Percentiles rank a stretch among this genome's conserved stretches.
phyloP scores from a whole-genome alignment of 2,113 vertebrate genomes.

The Cinclus mexicanus region DNA sequence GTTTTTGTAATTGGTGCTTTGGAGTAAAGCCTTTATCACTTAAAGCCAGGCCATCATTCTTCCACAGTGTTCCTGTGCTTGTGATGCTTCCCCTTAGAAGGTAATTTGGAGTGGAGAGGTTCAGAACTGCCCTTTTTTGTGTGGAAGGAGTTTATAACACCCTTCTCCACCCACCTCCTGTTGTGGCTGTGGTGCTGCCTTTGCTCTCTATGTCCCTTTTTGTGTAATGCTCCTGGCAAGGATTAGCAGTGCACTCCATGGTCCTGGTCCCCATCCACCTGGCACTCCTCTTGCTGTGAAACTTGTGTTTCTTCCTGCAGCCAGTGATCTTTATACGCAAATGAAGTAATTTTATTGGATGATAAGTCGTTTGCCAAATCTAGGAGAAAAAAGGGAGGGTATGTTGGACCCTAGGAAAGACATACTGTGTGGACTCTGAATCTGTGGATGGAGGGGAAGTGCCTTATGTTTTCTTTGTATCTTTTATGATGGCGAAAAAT shows the following conservation, averaged over 20 bases:
- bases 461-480: not conserved
- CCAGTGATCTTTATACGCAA: not conserved
- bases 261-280: not conserved
- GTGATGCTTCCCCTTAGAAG: not conserved
- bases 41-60: not conserved
- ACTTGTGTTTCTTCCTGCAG: not conserved
- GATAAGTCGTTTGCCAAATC: not conserved
- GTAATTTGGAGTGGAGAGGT: not conserved
- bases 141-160: not conserved
- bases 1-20: not conserved
- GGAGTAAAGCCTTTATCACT: not conserved
- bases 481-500: not conserved
- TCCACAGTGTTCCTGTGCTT: not conserved
- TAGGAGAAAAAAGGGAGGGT: not conserved
- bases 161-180: not conserved
- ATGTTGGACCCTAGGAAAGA: not conserved
- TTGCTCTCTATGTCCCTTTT: not conserved
- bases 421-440: not conserved
- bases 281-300: not conserved
- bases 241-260: rapidly evolving
- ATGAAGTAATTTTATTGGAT: not conserved
- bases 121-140: not conserved
- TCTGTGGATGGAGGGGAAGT: not conserved
- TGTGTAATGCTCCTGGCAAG: not conserved
- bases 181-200: rapidly evolving